Evolutionary conservation across 2,888 invertebrate species (phyloP), one percentile per base, ranked within the genome.

Genomic region (Xestia c-nigrum): DNA sequence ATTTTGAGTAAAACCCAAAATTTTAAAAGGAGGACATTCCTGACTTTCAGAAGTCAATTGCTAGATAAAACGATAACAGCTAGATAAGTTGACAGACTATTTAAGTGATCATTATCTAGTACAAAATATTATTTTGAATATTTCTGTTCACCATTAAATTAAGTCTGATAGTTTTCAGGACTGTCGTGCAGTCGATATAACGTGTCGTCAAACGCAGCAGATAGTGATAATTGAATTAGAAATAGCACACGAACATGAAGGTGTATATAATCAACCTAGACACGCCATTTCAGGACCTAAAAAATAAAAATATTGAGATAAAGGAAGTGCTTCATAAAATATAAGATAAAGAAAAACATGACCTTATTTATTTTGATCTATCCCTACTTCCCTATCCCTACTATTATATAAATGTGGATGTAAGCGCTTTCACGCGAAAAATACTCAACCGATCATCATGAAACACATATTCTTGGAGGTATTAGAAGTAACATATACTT

Each of bases 191-290:
- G 9, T 9, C 7, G 24, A 40, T 52, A 38, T 10, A 47, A 50
- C n/a, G n/a, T n/a, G n/a, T n/a, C n/a, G n/a, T n/a, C n/a, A n/a
- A 77, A 50, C 59, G 78, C 68, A 75, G 1, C 14, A 16, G 76
- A 67, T 66, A 76, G 47, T 50, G 50, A 67, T 78, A 67, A 59
- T 78, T 76, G 1, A 76, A 78, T 61, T 78, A 76, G 16, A 61
- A 61, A 76, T 38, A 24, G 78, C 19, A 38, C n/a, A 79, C 71
- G 12, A 71, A 79, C 63, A 63, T 40, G 63, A 40, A 40, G 5
- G 71, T 47, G 5, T 43, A 3, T 43, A 3, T 40, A 71, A 55
- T 81, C 21, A 55, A 55, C 46, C 10, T 9, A 47, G 31, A 0
- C 78, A 78, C 74, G 74, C 61, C 19, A 81, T 40, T 61, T 55